A percentile compares a stretch with the other conserved stretches of the same genome.
phyloP scores from a whole-genome alignment of 2,113 vertebrate genomes.

The Hyaena hyaena region DNA sequence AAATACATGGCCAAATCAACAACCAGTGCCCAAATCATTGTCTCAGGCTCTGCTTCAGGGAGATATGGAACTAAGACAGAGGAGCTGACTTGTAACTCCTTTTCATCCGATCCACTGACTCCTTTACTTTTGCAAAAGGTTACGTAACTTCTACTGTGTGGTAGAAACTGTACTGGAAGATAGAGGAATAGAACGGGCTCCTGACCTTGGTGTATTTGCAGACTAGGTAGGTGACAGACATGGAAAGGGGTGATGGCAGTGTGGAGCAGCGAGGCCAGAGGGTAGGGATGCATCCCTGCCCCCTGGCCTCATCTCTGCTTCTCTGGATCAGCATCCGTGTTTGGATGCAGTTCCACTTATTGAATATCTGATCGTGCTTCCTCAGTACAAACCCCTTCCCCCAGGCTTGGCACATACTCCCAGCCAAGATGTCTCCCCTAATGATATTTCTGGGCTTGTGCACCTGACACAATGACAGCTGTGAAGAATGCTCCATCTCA shows the following conservation, averaged over 20 bases:
- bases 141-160: neutral
- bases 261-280: too few species aligned
- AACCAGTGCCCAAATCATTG: neutral
- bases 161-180: too few species aligned
- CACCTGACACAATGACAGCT: slow-evolving; percentile 82
- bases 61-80: neutral
- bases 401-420: slow-evolving; percentile 62
- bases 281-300: neutral
- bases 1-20: neutral
- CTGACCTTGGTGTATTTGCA: neutral
- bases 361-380: slow-evolving; percentile 77
- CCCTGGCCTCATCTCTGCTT: neutral
- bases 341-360: slow-evolving; percentile 67
- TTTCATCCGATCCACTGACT: neutral
- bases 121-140: neutral
- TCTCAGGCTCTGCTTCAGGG: neutral
- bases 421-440: slow-evolving; percentile 75
- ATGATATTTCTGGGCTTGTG: slow-evolving; percentile 81
- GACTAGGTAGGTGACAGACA: neutral
- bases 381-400: slow-evolving; percentile 69
- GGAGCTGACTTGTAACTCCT: neutral
- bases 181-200: neutral
- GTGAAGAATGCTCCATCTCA: slow-evolving; percentile 82
- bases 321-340: slow-evolving; percentile 7
- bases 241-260: neutral